Conservation (phyloP, 2,888 invertebrate genomes). For the Seira musarum region DNA sequence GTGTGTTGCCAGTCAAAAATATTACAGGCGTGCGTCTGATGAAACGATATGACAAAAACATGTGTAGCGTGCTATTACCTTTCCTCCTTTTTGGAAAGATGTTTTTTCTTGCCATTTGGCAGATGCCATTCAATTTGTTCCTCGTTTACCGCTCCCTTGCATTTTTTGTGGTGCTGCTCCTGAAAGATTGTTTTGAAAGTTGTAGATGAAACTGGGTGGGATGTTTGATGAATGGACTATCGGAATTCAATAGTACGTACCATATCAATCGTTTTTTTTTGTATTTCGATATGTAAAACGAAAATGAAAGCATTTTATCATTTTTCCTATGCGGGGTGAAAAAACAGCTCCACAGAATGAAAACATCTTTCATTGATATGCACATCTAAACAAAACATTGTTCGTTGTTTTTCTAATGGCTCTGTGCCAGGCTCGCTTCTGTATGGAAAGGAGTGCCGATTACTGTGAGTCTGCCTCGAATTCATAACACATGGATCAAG, state of each 20-base stretch:
- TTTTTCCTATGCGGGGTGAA: no score
- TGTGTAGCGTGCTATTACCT: background rate
- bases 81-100: background rate
- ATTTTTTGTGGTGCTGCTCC: background rate
- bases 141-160: background rate
- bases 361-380: background rate
- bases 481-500: background rate
- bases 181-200: background rate
- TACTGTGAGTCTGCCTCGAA: background rate
- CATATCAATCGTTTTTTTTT: background rate
- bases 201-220: no score
- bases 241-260: background rate
- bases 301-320: no score
- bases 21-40: background rate
- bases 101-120: constrained; percentile 7
- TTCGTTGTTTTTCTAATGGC: background rate
- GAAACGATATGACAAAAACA: background rate
- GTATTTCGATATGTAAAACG: no score
- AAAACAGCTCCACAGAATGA: no score
- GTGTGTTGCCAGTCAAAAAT: background rate
- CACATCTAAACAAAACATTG: background rate
- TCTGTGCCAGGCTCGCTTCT: background rate
- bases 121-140: constrained; percentile 26
- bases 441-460: no score
- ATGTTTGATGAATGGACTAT: background rate